A percentile compares a stretch with the other conserved stretches of the same genome.
These are phyloP conservation scores for Brenthis hecate DNA, from an alignment of 2,888 invertebrate genomes.

Conservation along the genomic window DNA sequence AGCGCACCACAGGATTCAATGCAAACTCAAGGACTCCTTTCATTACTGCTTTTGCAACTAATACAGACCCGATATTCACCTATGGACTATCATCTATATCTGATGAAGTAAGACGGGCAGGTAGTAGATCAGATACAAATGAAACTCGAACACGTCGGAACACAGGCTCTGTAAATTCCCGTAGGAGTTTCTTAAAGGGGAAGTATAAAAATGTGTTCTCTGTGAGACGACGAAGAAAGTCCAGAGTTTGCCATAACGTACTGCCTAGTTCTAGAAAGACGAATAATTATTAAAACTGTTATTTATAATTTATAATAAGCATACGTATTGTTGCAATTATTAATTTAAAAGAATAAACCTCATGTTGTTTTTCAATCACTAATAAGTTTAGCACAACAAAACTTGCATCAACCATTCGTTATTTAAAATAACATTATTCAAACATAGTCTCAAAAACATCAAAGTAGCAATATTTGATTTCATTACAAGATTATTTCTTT, in stretches of 20 bases:
- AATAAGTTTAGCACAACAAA: no score
- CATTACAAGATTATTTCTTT: no score
- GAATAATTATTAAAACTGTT: conserved; percentile 16
- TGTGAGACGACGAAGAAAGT: conserved; percentile 53
- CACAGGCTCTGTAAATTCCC: conserved; percentile 46
- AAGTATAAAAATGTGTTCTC: conserved; percentile 60
- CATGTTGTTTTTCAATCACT: no score
- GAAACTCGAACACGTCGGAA: conserved; percentile 27
- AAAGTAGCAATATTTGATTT: no score
- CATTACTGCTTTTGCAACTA: conserved; percentile 49
- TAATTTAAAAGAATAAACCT: not conserved
- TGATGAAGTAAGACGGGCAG: conserved; percentile 12
- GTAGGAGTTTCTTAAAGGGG: conserved; percentile 51
- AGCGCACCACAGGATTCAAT: conserved; percentile 46
- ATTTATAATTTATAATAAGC: not conserved
- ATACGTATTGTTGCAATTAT: not conserved
- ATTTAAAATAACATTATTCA: no score
- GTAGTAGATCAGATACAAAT: conserved; percentile 17
- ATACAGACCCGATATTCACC: conserved; percentile 37
- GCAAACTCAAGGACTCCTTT: conserved; percentile 49
- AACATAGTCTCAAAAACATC: no score
- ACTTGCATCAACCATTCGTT: no score
- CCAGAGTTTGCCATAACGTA: conserved; percentile 40
- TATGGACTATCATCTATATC: conserved; percentile 33
- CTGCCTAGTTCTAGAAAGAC: conserved; percentile 25